A percentile compares a stretch with the other conserved stretches of the same genome.
phyloP scores from a whole-genome alignment of 1,140 invertebrate species.

The Aplysia californica region DNA sequence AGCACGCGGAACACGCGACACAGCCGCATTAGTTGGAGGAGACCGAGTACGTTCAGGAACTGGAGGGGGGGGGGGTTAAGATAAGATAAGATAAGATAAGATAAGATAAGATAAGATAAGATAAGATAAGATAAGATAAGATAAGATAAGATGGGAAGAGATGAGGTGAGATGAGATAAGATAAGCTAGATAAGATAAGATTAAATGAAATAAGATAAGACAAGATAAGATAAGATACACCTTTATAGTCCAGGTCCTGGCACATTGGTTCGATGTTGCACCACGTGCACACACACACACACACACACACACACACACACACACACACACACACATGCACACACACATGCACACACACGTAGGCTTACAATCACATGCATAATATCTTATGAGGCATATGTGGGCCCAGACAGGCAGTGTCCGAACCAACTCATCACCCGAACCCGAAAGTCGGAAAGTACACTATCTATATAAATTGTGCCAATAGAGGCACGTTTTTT shows the following conservation, averaged over 20 bases:
- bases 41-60: too few relatives aligned
- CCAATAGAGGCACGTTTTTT: too few relatives aligned
- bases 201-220: too few relatives aligned
- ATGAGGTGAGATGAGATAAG: neutral
- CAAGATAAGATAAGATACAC: too few relatives aligned
- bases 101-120: too few relatives aligned
- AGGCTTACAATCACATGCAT: too few relatives aligned
- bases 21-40: too few relatives aligned
- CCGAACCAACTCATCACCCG: neutral
- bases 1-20: constrained; percentile 50
- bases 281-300: neutral
- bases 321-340: neutral
- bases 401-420: neutral
- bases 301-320: neutral
- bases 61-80: constrained; percentile 16
- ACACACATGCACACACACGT: neutral
- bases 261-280: neutral
- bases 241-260: too few relatives aligned
- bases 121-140: too few relatives aligned
- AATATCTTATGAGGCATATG: too few relatives aligned
- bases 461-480: neutral
- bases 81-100: neutral
- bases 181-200: too few relatives aligned
- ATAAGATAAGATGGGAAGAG: neutral
- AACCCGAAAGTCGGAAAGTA: neutral